Evolutionary conservation across 2,797 vertebrate genomes (phyloP), one percentile per base, ranked within the genome.

Genomic region (Siniperca obscura): DNA sequence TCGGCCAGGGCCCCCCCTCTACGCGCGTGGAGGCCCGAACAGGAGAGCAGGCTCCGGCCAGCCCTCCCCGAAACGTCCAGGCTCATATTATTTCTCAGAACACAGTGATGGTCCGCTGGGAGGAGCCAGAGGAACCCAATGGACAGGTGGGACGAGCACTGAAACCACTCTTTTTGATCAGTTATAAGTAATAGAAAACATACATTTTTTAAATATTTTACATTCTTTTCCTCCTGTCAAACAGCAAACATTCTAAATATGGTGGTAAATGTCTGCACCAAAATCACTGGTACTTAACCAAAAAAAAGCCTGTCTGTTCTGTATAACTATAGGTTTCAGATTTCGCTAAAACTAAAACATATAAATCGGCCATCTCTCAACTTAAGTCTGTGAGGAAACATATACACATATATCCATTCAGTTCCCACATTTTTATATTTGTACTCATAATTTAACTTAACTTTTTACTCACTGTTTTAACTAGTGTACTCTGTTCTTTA

Each of bases 41-140:
- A 0, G 98, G 98, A 19, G 98, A 99, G 66, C 98, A 99, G 80
- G 98, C 98, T 0, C 98, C 98, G 0, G 98, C 98, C 78, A 99
- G 98, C 2, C 98, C 98, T 0, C 98, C 98, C 0, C 93, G 97
- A 21, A 99, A 97, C 0, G 97, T 99, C 84, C 97, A 98, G 90
- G 98, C 97, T 0, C 96, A 97, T 2, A 99, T 99, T 93, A 95
- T 99, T 80, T 98, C 97, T 4, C 94, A 96, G 78, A 97, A 96
- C 90, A 98, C 97, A 7, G 98, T 99, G 96, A 97, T 98, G 91
- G 97, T 99, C 87, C 97, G 98, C 89, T 99, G 98, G 98, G 98
- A 99, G 67, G 98, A 99, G 61, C 98, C 98, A 0, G 98, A 99
- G 93, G 98, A 99, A 80, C 98, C 98, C 77, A 99, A 99, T 0